Base-by-base conservation (phyloP, 2,797 vertebrate species). In the Eremophila alpestris region DNA sequence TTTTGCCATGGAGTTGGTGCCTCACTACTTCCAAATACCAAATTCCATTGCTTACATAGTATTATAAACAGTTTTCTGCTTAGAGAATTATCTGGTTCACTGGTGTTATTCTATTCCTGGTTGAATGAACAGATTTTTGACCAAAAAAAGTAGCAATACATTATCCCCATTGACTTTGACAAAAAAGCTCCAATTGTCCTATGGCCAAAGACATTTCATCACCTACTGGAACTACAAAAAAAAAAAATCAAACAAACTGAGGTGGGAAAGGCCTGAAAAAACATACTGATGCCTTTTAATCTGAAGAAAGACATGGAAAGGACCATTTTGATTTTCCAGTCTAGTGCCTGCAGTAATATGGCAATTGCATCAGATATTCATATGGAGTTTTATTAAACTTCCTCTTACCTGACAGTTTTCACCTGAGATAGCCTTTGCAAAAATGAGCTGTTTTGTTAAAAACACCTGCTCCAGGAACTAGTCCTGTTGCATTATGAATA, bases 281-380 rank as follows among this genome's bases (percentile, higher is more conserved):
- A 78, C 19, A 78, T 27, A 49, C 11, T 19, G n/a, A 81, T 85
- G 82, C 51, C 51, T 93, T 93, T 70, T 76, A 69, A 81, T 17
- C 55, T 30, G 30, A 92, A 56, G 27, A 79, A 87, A 38, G 52
- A 64, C 51, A 63, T 8, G 19, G 41, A 89, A 84, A 87, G 41
- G 74, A 65, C 27, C 48, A n/a, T 49, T 76, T 64, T 78, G 63
- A 82, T 83, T 94, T 95, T 90, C 58, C 68, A 92, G 70, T 74
- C 63, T 38, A 86, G 30, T 60, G 48, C 38, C 23, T 54, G 43
- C 52, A 93, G 29, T 64, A 92, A 76, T 52, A 63, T 1, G 5
- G 45, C 34, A 95, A 82, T 9, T 62, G 16, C 30, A 89, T 41
- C 74, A 89, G 56, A 76, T 93, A 90, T 89, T 90, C 67, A 69